Percentiles rank a stretch among this genome's conserved stretches.
phyloP scores from a whole-genome alignment of 2,113 vertebrate species.

The Urocolius indicus region DNA sequence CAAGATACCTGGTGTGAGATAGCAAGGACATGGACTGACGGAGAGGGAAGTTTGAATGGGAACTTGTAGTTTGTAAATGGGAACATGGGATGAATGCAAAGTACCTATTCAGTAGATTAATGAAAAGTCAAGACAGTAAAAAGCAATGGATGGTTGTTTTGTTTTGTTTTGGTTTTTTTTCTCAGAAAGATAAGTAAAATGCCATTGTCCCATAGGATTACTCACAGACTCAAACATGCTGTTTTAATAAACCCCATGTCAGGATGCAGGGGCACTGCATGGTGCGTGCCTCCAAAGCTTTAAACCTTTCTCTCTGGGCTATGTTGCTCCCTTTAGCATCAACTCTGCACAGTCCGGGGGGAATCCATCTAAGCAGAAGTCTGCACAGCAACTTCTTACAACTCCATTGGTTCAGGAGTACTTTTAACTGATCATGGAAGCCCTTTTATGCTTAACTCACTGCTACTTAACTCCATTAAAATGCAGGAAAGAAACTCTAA shows the following conservation, averaged over 20 bases:
- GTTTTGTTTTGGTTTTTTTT: background rate
- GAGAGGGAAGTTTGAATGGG: background rate
- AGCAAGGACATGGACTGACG: background rate
- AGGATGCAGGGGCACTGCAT: background rate
- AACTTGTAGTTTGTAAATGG: background rate
- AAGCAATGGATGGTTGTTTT: background rate
- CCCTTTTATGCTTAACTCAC: background rate
- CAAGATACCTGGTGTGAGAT: background rate
- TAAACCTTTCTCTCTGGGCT: background rate
- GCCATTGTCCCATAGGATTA: background rate
- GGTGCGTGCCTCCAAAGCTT: rapidly evolving
- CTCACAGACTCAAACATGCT: background rate
- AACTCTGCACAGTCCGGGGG: background rate
- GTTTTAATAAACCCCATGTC: background rate
- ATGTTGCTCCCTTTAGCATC: background rate
- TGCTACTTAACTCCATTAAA: background rate
- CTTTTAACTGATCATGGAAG: background rate
- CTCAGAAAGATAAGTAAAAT: background rate
- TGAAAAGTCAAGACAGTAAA: background rate
- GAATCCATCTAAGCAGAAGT: background rate
- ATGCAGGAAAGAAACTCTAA: background rate
- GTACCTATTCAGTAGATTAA: background rate
- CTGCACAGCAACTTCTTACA: background rate
- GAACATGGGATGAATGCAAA: background rate
- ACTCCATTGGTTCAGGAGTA: background rate